Evolutionary conservation across 2,113 vertebrate genomes (phyloP).

Genomic region (Campylomormyrus numenius): DNA sequence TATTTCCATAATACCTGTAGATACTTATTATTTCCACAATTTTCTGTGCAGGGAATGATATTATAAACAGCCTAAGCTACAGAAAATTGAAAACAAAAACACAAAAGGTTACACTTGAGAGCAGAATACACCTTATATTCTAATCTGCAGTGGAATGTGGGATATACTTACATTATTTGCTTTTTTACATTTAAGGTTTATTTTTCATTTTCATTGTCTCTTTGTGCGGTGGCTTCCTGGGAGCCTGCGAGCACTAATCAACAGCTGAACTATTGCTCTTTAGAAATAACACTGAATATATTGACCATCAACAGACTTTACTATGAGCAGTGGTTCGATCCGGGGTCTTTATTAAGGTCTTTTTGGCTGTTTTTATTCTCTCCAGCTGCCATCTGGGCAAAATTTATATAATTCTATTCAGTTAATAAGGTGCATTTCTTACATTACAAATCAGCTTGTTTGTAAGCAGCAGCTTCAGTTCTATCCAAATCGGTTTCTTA

Average conservation of each 20-base stretch:
- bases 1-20: conserved; percentile 8
- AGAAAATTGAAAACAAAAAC: not conserved
- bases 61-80: not conserved
- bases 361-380: not conserved
- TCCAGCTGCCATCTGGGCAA: not conserved
- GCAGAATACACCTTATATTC: not conserved
- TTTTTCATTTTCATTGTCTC: not conserved
- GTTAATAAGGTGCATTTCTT: not conserved
- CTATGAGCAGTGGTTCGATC: not conserved
- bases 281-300: not conserved
- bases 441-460: not conserved
- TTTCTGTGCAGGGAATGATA: not conserved
- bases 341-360: not conserved
- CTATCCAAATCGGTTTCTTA: not conserved
- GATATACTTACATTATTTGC: not conserved
- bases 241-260: not conserved
- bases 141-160: not conserved
- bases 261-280: not conserved
- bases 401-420: not conserved
- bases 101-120: not conserved
- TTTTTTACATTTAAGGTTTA: not conserved
- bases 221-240: not conserved
- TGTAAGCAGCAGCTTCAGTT: not conserved
- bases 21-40: not conserved
- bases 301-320: not conserved